Evolutionary conservation across 2,888 invertebrate species (phyloP), one percentile per base, ranked within the genome.

Genomic region (Dyspetes luteomarginatus): DNA sequence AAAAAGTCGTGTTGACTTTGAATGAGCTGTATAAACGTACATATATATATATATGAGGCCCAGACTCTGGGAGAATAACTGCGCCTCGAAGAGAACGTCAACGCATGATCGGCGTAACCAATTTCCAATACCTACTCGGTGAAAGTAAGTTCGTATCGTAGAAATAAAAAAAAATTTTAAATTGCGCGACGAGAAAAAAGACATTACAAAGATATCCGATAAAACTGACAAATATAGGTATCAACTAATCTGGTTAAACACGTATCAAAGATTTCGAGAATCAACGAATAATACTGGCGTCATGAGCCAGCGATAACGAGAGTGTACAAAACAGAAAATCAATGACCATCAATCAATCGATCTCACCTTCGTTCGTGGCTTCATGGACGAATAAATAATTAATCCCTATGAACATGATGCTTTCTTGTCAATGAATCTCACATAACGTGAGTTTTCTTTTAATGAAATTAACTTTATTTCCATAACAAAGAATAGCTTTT

Each of bases 21-120:
- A n/a, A n/a, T 71, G 60, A 71, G 58, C 36, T 58, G 58, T 9
- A 12, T 5, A 43, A 48, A 58, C 12, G n/a, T 69, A 45, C 69
- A 3, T 55, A 15, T 28, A 28, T 45, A 5, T 24, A 3, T 12
- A 43, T 22, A 28, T 50, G 62, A 48, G 58, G 69, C 43, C 26
- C 55, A 36, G 48, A 67, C 62, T 56, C 48, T 4, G 52, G 7
- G 58, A 72, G 60, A 76, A 60, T 71, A 72, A 71, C 71, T 69
- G 62, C 22, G 43, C 45, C 52, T 67, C 50, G 48, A 9, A 12
- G 64, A 30, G 79, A 69, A 64, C 64, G 56, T 56, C 26, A 45
- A 30, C 26, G 7, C 41, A 26, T 52, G 17, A 17, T n/a, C 22
- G 43, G n/a, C n/a, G n/a, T n/a, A 24, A 41, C 28, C 36, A 24